phyloP scores from a whole-genome alignment of 1,140 invertebrate genomes.

The Oscheius sp. region DNA sequence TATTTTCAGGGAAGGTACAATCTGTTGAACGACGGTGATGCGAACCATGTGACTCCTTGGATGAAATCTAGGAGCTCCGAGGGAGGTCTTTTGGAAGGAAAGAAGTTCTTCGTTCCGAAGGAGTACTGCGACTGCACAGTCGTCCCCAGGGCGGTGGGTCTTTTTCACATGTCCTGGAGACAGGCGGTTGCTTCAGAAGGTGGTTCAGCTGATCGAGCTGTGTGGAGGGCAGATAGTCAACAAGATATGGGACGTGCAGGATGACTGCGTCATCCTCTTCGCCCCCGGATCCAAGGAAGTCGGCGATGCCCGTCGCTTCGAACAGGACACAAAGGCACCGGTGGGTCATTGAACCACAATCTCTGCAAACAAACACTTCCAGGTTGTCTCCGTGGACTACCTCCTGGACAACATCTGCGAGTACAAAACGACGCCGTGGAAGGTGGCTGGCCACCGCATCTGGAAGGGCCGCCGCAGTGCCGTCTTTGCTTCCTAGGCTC shows the following conservation, averaged over 20 bases:
- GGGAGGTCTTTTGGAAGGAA: too few relatives aligned
- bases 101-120: not conserved
- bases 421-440: too few relatives aligned
- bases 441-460: too few relatives aligned
- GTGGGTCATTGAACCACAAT: not conserved
- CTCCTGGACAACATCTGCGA: not conserved
- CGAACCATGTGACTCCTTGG: too few relatives aligned
- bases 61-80: too few relatives aligned
- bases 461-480: too few relatives aligned
- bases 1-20: too few relatives aligned
- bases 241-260: not conserved
- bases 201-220: conserved; percentile 8
- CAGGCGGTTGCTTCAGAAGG: conserved; percentile 6
- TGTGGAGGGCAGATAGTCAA: conserved; percentile 14
- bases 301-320: not conserved
- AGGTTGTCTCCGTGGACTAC: not conserved
- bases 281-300: not conserved
- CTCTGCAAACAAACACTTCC: too few relatives aligned
- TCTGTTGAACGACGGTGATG: too few relatives aligned
- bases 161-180: not conserved
- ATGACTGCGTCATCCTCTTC: not conserved
- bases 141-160: too few relatives aligned
- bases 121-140: not conserved
- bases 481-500: too few relatives aligned
- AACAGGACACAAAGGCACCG: not conserved